These are phyloP conservation scores for Athetis lepigone DNA, from an alignment of 2,888 invertebrate genomes.

Conservation along the genomic window DNA sequence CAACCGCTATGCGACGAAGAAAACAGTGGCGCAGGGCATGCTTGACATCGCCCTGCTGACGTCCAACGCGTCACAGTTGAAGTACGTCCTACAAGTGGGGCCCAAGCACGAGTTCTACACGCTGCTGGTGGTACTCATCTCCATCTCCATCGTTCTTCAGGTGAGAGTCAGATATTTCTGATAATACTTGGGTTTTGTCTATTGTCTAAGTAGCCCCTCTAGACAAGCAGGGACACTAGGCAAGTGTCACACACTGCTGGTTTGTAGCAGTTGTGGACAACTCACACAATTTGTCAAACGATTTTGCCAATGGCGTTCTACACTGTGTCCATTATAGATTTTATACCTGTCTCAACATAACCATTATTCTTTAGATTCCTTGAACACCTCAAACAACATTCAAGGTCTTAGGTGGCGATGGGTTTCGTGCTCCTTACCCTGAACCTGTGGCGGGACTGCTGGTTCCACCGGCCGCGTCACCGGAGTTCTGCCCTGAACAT, in stretches of 20 bases:
- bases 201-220: no score
- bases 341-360: slow-evolving; percentile 29
- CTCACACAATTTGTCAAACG: no score
- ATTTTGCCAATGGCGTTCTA: neutral
- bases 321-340: neutral
- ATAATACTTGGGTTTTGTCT: neutral
- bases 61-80: slow-evolving; percentile 96
- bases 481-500: slow-evolving; percentile 92
- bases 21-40: slow-evolving; percentile 97
- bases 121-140: slow-evolving; percentile 94
- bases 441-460: slow-evolving; percentile 94
- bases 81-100: slow-evolving; percentile 96
- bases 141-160: slow-evolving; percentile 96
- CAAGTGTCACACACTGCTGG: no score
- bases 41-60: slow-evolving; percentile 96
- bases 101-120: slow-evolving; percentile 96
- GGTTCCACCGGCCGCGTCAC: slow-evolving; percentile 93
- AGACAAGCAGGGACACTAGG: no score
- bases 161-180: slow-evolving; percentile 82
- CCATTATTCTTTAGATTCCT: neutral
- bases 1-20: slow-evolving; percentile 97
- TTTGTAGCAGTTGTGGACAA: no score
- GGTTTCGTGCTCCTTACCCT: slow-evolving; percentile 93
- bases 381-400: slow-evolving; percentile 47
- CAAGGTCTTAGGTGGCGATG: slow-evolving; percentile 92